phyloP scores from a whole-genome alignment of 2,113 vertebrate genomes.

The Rhinoptilus africanus region DNA sequence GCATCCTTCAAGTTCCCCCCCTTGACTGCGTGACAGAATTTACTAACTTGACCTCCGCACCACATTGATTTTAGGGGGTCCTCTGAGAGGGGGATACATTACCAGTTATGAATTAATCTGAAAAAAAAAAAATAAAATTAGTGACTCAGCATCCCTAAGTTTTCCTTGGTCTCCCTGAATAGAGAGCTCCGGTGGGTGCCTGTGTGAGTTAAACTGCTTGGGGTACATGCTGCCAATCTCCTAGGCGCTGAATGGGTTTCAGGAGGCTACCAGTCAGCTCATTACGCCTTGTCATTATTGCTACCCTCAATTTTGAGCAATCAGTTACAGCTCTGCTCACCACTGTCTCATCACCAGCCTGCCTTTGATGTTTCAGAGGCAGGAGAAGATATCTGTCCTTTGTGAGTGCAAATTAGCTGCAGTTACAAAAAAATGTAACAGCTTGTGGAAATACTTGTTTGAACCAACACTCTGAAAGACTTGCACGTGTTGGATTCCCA shows the following conservation, averaged over 20 bases:
- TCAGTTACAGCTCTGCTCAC: not conserved
- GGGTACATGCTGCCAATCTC: not conserved
- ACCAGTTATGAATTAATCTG: not conserved
- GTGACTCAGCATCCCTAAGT: not conserved
- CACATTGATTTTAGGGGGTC: rapidly evolving
- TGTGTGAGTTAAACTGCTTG: not conserved
- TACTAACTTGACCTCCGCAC: not conserved
- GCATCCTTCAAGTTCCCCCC: not conserved
- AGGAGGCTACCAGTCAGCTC: not conserved
- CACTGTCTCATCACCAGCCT: not conserved
- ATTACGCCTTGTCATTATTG: not conserved
- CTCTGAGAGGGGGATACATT: not conserved
- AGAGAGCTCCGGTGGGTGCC: not conserved
- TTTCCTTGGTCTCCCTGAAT: no score
- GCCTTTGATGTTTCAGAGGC: not conserved
- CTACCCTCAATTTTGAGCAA: not conserved
- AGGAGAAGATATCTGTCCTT: not conserved
- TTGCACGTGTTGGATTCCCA: not conserved
- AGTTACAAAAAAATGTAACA: not conserved
- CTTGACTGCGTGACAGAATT: not conserved
- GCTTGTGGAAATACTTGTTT: not conserved
- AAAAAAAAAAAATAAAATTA: not conserved
- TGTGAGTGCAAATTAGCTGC: not conserved
- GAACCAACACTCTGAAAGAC: not conserved
- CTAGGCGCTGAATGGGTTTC: not conserved